Evolutionary conservation across 1,140 invertebrate species (phyloP), one percentile per base, ranked within the genome.

Genomic region (Drosophila santomea): DNA sequence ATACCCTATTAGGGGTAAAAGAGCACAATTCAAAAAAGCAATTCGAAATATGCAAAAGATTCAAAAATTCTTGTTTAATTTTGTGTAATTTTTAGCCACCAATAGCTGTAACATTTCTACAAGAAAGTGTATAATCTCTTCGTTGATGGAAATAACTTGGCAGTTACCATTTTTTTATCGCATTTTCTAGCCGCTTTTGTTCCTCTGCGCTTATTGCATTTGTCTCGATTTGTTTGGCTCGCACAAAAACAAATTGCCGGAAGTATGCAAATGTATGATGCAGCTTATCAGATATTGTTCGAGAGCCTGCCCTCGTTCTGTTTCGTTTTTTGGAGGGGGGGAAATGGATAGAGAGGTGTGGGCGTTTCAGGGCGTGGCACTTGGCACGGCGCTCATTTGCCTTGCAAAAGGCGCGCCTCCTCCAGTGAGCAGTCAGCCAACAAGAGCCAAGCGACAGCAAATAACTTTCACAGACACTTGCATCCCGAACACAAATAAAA

Each of bases 281-380:
- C 76, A 89, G 83, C 83, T 88, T 88, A 88, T 88, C 83, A 88
- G 83, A 88, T 88, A 88, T 88, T 89, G 83, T 89, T 86, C 76
- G 83, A 82, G 79, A 88, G 83, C 79, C 74, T 61, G 36, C 28
- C 41, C 63, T 61, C 44, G 52, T 25, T 56, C 51, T 50, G 17
- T 54, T n/a, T 36, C 10, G 15, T 50, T n/a, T 36, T 12, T 14
- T 17, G 36, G 15, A 15, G 48, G 25, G 48, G 25, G 39, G 45
- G n/a, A 7, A 51, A 28, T 14, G 36, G 10, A 41, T 15, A 3
- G 25, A 11, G 17, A 39, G 14, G 57, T 11, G 55, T 25, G 41
- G 50, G 17, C 51, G 43, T 25, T 44, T 36, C 39, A 55, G 72
- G 57, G 80, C 60, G 67, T 59, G 69, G 59, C 66, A 78, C 44